Conservation (phyloP, 2,113 vertebrate genomes). For the Brachionichthys hirsutus region DNA sequence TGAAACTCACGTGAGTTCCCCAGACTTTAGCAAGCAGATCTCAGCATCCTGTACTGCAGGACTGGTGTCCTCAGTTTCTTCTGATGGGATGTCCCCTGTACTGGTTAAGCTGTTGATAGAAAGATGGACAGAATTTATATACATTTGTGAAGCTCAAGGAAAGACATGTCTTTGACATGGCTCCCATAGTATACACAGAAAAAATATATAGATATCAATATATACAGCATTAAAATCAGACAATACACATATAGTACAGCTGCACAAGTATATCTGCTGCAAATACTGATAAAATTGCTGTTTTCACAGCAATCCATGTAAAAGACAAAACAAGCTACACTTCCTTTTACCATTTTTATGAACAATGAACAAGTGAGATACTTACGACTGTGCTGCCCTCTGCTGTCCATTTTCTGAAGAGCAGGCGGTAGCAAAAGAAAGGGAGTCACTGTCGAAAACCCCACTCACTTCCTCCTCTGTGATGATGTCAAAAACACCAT, state of each 20-base stretch:
- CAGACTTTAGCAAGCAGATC: conserved; percentile 89
- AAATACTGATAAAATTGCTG: no score
- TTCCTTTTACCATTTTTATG: not conserved
- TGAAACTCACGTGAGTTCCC: conserved; percentile 88
- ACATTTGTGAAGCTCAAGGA: not conserved
- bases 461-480: conserved; percentile 91
- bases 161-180: no score
- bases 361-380: conserved; percentile 41
- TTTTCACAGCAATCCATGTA: no score
- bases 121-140: not conserved
- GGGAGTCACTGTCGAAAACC: conserved; percentile 79
- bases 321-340: not conserved
- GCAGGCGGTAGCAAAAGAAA: conserved; percentile 75
- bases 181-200: no score
- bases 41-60: conserved; percentile 87
- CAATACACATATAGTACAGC: no score
- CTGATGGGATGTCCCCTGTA: conserved; percentile 75
- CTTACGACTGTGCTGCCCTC: conserved; percentile 83
- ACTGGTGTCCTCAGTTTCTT: conserved; percentile 80
- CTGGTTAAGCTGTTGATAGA: conserved; percentile 77
- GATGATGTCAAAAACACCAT: conserved; percentile 91
- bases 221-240: no score
- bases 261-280: no score
- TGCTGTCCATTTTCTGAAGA: conserved; percentile 71
- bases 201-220: no score